These are phyloP conservation scores for Galerucella nymphaeae DNA, from an alignment of 2,888 invertebrate species.

Conservation along the genomic window DNA sequence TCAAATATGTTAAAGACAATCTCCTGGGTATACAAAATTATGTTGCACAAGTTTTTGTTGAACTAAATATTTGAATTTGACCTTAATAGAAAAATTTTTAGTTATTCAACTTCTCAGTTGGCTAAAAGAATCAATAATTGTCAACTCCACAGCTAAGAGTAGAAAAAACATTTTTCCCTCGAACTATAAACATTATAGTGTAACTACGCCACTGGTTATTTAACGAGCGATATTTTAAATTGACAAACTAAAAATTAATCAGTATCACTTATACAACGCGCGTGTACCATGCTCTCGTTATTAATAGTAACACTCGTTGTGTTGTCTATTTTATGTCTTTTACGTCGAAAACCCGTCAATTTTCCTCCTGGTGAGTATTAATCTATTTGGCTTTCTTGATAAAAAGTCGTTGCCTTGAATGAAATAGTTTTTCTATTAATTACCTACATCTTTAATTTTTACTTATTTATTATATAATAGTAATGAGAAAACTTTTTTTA, in stretches of 20 bases:
- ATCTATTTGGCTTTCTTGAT: background rate
- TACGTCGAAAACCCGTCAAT: constrained; percentile 47
- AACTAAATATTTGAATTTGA: too few species aligned
- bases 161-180: too few species aligned
- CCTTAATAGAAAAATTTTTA: too few species aligned
- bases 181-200: background rate
- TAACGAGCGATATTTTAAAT: background rate
- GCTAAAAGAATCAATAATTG: too few species aligned
- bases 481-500: too few species aligned
- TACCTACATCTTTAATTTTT: background rate
- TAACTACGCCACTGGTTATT: background rate
- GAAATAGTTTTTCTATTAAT: background rate
- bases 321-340: constrained; percentile 34
- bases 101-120: too few species aligned
- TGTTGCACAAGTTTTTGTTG: too few species aligned
- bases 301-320: constrained; percentile 36
- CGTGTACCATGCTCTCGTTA: constrained; percentile 22
- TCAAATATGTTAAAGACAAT: too few species aligned
- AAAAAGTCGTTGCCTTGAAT: background rate
- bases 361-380: constrained; percentile 52
- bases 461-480: constrained; percentile 14
- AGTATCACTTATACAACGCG: constrained; percentile 8
- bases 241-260: background rate
- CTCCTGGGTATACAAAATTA: too few species aligned
- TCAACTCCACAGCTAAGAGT: too few species aligned